These are phyloP conservation scores for Calyptommatus sinebrachiatus DNA, from an alignment of 2,113 vertebrate genomes.

Conservation along the genomic window DNA sequence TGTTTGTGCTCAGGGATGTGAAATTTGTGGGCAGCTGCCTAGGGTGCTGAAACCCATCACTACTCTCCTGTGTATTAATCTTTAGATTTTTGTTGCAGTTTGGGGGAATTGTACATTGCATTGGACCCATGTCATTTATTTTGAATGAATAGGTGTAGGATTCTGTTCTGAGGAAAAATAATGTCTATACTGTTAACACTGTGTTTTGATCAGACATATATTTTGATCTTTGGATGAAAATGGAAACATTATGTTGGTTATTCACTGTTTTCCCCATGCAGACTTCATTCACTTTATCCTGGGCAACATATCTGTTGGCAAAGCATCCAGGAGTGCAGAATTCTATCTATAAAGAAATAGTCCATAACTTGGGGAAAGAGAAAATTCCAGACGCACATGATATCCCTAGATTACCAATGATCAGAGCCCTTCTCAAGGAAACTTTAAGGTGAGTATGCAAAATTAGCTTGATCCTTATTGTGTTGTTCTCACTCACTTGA, in stretches of 20 bases:
- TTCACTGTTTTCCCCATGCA: constrained; percentile 36
- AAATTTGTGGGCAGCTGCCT: no score
- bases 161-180: constrained; percentile 18
- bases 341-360: constrained; percentile 78
- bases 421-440: constrained; percentile 90
- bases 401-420: constrained; percentile 77
- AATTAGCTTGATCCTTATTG: neutral
- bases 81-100: neutral
- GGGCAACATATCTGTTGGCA: constrained; percentile 85
- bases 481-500: neutral
- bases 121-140: neutral
- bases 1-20: no score
- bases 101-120: neutral
- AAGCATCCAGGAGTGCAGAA: constrained; percentile 80
- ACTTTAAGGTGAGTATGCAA: constrained; percentile 79
- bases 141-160: neutral
- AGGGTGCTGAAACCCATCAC: no score
- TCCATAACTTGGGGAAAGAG: constrained; percentile 70
- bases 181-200: no score
- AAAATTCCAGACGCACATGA: constrained; percentile 76
- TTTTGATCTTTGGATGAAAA: constrained; percentile 11
- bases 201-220: no score
- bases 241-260: neutral
- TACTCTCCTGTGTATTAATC: no score
- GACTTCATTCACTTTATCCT: constrained; percentile 90